Percentiles rank a stretch among this genome's conserved stretches.
phyloP scores from a whole-genome alignment of 1,140 invertebrate species.

The Micrasema longulum region DNA sequence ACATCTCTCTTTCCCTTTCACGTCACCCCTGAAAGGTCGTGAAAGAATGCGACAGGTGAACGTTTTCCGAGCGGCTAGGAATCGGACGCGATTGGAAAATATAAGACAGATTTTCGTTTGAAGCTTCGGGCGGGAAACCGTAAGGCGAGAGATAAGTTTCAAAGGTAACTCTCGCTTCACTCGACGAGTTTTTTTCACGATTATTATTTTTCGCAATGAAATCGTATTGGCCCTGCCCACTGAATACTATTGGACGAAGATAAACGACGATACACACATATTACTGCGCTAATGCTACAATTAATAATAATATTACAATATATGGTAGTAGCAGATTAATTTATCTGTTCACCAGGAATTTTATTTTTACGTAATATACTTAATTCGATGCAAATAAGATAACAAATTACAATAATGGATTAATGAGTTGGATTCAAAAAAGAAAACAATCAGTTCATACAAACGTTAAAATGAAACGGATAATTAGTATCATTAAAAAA shows the following conservation, averaged over 20 bases:
- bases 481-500: too few relatives aligned
- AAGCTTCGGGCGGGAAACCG: constrained; percentile 36
- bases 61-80: not conserved
- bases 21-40: not conserved
- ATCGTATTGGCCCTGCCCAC: constrained; percentile 41
- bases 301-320: not conserved
- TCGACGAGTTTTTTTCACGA: constrained; percentile 39
- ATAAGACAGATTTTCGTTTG: constrained; percentile 50
- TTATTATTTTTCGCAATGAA: constrained; percentile 11
- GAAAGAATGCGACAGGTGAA: constrained; percentile 29
- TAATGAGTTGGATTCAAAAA: too few relatives aligned
- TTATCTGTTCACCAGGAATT: not conserved
- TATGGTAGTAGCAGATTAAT: not conserved
- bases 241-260: constrained; percentile 42
- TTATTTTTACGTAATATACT: not conserved
- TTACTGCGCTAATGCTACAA: constrained; percentile 4
- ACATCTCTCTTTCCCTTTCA: constrained; percentile 22
- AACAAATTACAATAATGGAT: too few relatives aligned
- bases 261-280: constrained; percentile 40
- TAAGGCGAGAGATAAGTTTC: constrained; percentile 20
- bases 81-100: constrained; percentile 18
- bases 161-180: constrained; percentile 42
- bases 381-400: not conserved
- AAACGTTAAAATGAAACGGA: too few relatives aligned
- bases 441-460: too few relatives aligned